Evolutionary conservation across 2,888 invertebrate species (phyloP).

Genomic region (Elysia crispata): DNA sequence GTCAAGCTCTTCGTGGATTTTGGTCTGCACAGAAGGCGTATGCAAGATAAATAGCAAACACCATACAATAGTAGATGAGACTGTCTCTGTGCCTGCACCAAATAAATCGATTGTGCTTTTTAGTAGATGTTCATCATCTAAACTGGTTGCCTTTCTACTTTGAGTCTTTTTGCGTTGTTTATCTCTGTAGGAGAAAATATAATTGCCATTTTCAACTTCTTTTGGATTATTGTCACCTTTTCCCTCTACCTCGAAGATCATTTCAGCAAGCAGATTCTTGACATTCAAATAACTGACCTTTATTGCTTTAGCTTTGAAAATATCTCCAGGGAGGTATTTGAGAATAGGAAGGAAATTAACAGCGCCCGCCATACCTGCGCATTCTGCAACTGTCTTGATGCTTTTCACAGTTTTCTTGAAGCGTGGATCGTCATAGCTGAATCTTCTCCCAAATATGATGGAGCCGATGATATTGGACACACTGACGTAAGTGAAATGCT

Average conservation of each 20-base stretch:
- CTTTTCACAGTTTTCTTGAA: constrained; percentile 18
- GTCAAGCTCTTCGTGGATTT: constrained; percentile 54
- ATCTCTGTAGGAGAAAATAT: not conserved
- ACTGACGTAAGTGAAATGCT: not conserved
- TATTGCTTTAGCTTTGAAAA: constrained; percentile 14
- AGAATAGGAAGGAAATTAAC: constrained; percentile 19
- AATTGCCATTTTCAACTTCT: not conserved
- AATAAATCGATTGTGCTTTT: constrained; percentile 55
- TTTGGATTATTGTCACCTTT: not conserved
- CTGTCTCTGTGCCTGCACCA: constrained; percentile 81
- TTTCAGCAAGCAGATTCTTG: not conserved
- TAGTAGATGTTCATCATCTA: constrained; percentile 5
- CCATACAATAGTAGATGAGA: constrained; percentile 92
- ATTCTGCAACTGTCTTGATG: constrained; percentile 19
- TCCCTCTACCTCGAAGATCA: not conserved
- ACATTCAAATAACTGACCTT: not conserved
- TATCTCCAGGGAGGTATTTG: constrained; percentile 14
- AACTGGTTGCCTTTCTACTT: not conserved
- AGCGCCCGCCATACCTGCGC: no score
- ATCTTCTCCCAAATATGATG: constrained; percentile 37
- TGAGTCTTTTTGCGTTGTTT: not conserved
- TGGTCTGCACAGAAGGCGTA: constrained; percentile 81
- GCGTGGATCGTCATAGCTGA: constrained; percentile 33
- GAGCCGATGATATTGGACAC: constrained; percentile 17
- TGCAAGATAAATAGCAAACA: constrained; percentile 88